These are phyloP conservation scores for Hydroisotoma schaefferi DNA, from an alignment of 2,888 invertebrate genomes.

Conservation along the genomic window DNA sequence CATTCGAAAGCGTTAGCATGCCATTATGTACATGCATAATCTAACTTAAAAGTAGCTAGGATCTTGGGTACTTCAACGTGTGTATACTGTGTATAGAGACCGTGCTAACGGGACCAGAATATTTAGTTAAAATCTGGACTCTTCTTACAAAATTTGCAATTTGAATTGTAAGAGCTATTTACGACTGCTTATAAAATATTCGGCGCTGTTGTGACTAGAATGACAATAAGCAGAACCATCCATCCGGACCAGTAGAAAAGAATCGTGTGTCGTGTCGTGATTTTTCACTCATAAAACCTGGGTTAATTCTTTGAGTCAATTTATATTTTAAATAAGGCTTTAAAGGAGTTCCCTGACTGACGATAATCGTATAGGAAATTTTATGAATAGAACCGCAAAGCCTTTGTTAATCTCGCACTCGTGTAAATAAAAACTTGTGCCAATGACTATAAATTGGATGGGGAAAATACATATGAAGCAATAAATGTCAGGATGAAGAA, in stretches of 20 bases:
- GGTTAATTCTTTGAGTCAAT: constrained; percentile 6
- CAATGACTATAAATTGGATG: too few species aligned
- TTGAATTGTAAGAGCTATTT: constrained; percentile 2
- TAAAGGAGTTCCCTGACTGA: too few species aligned
- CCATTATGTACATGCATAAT: too few species aligned
- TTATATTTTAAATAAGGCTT: not conserved
- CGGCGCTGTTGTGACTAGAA: constrained; percentile 1
- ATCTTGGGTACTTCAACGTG: not conserved
- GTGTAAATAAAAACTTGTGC: too few species aligned
- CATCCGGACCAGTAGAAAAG: too few species aligned
- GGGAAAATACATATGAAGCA: not conserved
- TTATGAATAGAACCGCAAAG: too few species aligned
- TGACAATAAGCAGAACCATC: too few species aligned
- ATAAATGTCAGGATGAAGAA: too few species aligned
- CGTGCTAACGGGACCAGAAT: constrained; percentile 3
- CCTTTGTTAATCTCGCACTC: too few species aligned
- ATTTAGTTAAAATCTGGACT: not conserved
- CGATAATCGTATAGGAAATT: constrained; percentile 4
- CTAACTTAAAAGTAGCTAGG: too few species aligned
- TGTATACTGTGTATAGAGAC: not conserved
- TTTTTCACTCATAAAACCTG: constrained; percentile 13
- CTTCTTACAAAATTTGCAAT: not conserved
- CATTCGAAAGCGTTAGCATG: too few species aligned
- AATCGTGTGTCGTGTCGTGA: not conserved
- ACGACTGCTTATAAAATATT: not conserved